Conservation (phyloP, 2,113 vertebrate genomes). For the Tragelaphus strepsiceros region DNA sequence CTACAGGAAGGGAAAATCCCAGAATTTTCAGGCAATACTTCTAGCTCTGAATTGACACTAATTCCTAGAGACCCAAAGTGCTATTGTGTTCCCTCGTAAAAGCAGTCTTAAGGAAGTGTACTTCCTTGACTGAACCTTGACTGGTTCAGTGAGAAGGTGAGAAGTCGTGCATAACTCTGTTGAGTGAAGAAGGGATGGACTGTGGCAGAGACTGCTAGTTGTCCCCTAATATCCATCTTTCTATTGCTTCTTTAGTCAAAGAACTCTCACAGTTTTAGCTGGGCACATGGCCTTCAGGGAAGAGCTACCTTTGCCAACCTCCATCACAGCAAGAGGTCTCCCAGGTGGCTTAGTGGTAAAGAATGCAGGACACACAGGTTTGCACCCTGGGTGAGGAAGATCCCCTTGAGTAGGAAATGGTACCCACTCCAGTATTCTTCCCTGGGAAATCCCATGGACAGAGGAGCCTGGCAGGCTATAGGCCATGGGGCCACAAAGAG, state of each 20-base stretch:
- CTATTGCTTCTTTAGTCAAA: background rate
- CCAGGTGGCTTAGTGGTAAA: background rate
- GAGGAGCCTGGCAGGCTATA: background rate
- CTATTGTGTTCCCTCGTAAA: background rate
- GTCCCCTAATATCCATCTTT: background rate
- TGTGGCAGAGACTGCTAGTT: background rate
- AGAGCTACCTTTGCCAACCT: background rate
- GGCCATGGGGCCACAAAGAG: background rate
- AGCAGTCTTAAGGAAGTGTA: background rate
- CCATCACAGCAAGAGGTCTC: background rate
- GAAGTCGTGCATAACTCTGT: background rate
- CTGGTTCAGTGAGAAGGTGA: background rate
- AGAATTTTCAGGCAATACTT: background rate
- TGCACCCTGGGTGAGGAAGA: background rate
- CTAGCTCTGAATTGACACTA: background rate
- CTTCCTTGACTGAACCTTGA: background rate
- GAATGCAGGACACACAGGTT: background rate
- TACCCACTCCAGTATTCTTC: background rate
- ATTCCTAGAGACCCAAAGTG: background rate
- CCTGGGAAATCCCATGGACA: background rate
- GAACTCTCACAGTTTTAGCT: background rate
- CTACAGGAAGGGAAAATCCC: background rate
- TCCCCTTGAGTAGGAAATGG: background rate
- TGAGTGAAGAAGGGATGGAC: background rate
- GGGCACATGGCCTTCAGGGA: background rate